These are phyloP conservation scores for Meiosimyza decipiens DNA, from an alignment of 2,888 invertebrate genomes.

Conservation along the genomic window DNA sequence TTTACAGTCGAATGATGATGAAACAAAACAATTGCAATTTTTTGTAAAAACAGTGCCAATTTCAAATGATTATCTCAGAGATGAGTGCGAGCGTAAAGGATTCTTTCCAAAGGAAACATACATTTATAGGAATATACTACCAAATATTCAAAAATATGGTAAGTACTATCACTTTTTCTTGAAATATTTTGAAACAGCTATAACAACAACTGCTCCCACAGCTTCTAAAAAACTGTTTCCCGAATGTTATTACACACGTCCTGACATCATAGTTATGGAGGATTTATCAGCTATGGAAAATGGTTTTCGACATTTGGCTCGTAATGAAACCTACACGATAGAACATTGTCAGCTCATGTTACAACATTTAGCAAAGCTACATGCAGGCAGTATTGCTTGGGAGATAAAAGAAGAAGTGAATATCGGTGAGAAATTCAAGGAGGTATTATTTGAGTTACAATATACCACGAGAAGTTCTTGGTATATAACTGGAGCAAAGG, in stretches of 20 bases:
- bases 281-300: constrained; percentile 48
- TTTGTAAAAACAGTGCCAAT: constrained; percentile 59
- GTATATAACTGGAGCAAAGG: constrained; percentile 55
- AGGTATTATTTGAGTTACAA: constrained; percentile 50
- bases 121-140: constrained; percentile 54
- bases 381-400: constrained; percentile 59
- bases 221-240: constrained; percentile 52
- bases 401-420: constrained; percentile 51
- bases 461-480: constrained; percentile 53
- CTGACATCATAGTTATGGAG: constrained; percentile 57
- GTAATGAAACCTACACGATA: constrained; percentile 42
- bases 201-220: constrained; percentile 24
- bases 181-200: background rate
- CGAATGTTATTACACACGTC: constrained; percentile 52
- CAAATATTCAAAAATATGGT: constrained; percentile 57
- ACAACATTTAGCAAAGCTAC: constrained; percentile 52
- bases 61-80: constrained; percentile 51
- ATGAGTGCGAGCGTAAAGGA: constrained; percentile 56
- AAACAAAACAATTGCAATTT: constrained; percentile 44
- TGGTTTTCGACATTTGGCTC: constrained; percentile 47
- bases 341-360: constrained; percentile 52
- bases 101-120: constrained; percentile 56
- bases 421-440: constrained; percentile 50
- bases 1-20: background rate
- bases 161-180: background rate